These are phyloP conservation scores for Chondrilla cf. caribensis DNA, from an alignment of 37 sponge, comb jelly and placozoan genomes.

Conservation along the genomic window DNA sequence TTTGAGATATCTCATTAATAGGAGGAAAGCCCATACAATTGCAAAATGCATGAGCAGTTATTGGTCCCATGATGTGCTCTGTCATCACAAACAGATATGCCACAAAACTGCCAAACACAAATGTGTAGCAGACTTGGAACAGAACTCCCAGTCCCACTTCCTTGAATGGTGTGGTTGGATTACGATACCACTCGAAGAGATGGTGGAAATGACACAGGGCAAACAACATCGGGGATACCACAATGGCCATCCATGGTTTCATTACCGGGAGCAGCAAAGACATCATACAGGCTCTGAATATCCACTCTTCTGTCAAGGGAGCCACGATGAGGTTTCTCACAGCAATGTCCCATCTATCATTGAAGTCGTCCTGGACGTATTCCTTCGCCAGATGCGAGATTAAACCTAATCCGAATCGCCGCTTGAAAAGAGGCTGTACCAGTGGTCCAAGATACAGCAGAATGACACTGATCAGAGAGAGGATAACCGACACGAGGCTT, in stretches of 20 bases:
- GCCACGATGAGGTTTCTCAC: conserved; percentile 79
- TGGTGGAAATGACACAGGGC: conserved; percentile 92
- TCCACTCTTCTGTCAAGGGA: conserved; percentile 85
- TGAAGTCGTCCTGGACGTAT: background rate
- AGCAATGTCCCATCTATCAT: conserved; percentile 38
- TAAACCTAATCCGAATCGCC: background rate
- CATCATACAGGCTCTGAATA: conserved; percentile 85
- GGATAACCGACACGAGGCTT: conserved; percentile 10
- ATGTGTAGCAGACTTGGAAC: conserved; percentile 71
- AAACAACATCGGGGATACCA: conserved; percentile 80
- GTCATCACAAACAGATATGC: conserved; percentile 73
- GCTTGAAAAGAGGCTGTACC: conserved; percentile 28
- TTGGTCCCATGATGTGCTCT: conserved; percentile 68
- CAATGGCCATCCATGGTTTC: conserved; percentile 40
- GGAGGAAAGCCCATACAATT: conserved; percentile 88
- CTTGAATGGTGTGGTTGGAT: conserved; percentile 2
- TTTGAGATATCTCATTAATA: conserved; percentile 32
- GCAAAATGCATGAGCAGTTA: conserved; percentile 82
- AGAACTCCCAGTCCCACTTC: conserved; percentile 27
- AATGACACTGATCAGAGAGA: conserved; percentile 40
- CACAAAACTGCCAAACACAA: conserved; percentile 77
- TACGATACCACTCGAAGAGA: conserved; percentile 59
- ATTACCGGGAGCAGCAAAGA: conserved; percentile 65
- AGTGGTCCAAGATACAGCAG: conserved; percentile 58
- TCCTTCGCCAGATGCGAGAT: background rate